phyloP scores from a whole-genome alignment of 92 coral and sea anemone genomes.

The Porites divaricata region DNA sequence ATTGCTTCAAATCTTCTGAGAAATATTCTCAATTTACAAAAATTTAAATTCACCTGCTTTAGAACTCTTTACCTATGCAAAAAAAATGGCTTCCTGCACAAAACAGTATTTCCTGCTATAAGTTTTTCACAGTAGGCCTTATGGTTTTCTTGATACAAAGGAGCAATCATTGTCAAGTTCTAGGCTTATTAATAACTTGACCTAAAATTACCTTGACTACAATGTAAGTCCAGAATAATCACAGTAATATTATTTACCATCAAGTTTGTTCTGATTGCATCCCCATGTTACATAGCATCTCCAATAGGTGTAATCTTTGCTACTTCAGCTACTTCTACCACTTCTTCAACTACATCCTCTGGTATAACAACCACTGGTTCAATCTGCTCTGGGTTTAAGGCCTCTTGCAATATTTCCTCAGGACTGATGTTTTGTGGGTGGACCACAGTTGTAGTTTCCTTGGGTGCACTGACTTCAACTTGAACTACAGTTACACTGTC shows the following conservation, averaged over 20 bases:
- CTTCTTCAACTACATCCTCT: conserved; percentile 44
- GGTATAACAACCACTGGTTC: conserved; percentile 23
- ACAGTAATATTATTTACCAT: conserved; percentile 8
- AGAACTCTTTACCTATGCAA: too few relatives aligned
- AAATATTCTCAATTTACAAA: too few relatives aligned
- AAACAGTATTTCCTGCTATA: too few relatives aligned
- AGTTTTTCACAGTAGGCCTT: too few relatives aligned
- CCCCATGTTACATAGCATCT: conserved; percentile 20
- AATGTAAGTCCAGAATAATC: not conserved
- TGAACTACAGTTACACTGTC: conserved; percentile 50
- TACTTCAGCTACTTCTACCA: conserved; percentile 36
- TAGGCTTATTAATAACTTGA: not conserved
- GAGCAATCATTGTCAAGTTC: not conserved
- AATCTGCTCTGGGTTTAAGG: conserved; percentile 34
- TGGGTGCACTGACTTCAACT: conserved; percentile 15
- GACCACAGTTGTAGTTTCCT: not conserved
- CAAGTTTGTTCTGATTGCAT: conserved; percentile 3
- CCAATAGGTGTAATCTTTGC: conserved; percentile 44
- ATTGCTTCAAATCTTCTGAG: too few relatives aligned
- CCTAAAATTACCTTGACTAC: not conserved
- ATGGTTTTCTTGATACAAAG: not conserved
- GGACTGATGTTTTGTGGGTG: conserved; percentile 10
- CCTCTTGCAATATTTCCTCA: conserved; percentile 36
- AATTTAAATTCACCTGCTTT: too few relatives aligned
- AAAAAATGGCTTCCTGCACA: too few relatives aligned